Evolutionary conservation across 2,113 vertebrate species (phyloP).

Genomic region (Picathartes gymnocephalus): DNA sequence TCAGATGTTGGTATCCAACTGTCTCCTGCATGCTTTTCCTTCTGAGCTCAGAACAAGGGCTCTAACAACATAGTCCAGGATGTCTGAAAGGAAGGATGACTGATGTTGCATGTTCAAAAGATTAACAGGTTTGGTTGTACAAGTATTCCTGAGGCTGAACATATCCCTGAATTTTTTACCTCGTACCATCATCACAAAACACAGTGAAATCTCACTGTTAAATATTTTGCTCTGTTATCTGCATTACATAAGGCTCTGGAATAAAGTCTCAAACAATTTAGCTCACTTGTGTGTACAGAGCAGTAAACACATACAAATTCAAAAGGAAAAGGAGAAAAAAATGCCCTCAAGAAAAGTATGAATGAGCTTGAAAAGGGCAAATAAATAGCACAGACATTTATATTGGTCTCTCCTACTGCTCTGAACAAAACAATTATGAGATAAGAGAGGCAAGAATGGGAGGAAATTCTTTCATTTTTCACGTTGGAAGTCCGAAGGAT

Average conservation of each 20-base stretch:
- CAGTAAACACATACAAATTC: conserved; percentile 57
- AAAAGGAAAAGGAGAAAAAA: conserved; percentile 55
- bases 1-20: background rate
- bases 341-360: conserved; percentile 69
- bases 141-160: background rate
- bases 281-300: conserved; percentile 31
- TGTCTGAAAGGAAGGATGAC: background rate
- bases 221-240: conserved; percentile 24
- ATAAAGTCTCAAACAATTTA: conserved; percentile 33
- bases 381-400: conserved; percentile 74
- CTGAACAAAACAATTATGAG: conserved; percentile 81
- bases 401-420: conserved; percentile 71
- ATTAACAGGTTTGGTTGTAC: background rate
- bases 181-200: background rate
- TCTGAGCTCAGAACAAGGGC: background rate
- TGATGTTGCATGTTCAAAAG: background rate
- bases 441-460: conserved; percentile 74
- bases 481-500: conserved; percentile 66
- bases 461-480: conserved; percentile 81
- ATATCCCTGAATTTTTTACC: background rate
- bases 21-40: background rate
- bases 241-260: conserved; percentile 12
- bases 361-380: conserved; percentile 75
- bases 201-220: background rate
- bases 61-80: background rate